Conservation (phyloP, 2,797 vertebrate genomes). For the Monodelphis domestica region DNA sequence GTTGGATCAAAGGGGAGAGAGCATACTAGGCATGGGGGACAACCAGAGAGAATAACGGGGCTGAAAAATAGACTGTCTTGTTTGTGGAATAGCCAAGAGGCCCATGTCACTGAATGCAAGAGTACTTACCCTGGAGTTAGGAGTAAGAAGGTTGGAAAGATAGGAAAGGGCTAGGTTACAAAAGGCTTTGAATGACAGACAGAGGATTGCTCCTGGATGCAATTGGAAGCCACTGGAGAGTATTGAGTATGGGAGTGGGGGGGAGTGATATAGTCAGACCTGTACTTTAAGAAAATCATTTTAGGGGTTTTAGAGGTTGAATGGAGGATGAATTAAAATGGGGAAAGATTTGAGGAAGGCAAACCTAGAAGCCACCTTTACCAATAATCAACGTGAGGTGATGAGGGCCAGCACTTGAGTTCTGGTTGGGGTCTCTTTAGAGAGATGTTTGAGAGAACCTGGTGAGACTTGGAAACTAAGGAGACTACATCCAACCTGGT, state of each 20-base stretch:
- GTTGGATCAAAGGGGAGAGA: background rate
- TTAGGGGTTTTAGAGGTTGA: background rate
- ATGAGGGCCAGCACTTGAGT: background rate
- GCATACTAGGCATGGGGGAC: background rate
- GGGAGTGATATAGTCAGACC: background rate
- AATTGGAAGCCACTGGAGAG: background rate
- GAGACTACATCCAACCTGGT: background rate
- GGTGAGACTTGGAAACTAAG: background rate
- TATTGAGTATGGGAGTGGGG: background rate
- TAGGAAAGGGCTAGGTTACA: background rate
- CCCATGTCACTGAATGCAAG: background rate
- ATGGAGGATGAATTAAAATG: background rate
- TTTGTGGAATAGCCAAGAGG: background rate
- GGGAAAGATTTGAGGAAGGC: background rate
- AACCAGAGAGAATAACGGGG: too few species aligned
- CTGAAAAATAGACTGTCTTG: background rate
- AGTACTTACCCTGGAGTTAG: background rate
- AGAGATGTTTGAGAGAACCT: background rate
- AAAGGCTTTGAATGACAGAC: background rate
- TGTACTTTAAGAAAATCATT: background rate
- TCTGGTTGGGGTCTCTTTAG: background rate
- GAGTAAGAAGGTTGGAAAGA: background rate
- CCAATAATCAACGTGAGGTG: background rate
- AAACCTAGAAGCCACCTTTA: background rate
- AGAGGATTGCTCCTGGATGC: background rate